These are phyloP conservation scores for Thunnus thynnus DNA, from an alignment of 2,113 vertebrate genomes.

Conservation along the genomic window DNA sequence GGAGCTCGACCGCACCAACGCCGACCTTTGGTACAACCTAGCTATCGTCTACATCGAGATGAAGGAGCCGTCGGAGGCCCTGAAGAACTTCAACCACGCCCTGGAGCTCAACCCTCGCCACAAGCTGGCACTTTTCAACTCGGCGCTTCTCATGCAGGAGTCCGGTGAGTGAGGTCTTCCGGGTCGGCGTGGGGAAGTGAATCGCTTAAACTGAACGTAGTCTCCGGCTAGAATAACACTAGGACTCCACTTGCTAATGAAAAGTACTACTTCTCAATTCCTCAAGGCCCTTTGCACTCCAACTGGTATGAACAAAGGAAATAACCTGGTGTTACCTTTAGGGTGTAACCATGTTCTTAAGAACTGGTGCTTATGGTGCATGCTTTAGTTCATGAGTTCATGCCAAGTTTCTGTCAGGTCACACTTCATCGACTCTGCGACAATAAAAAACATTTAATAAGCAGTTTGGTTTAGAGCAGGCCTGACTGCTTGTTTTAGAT, in stretches of 20 bases:
- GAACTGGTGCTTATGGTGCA: not conserved
- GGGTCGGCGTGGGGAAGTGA: not conserved
- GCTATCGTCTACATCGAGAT: slow-evolving; percentile 98
- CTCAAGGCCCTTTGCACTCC: accelerated
- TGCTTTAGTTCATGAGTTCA: not conserved
- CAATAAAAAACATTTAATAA: slow-evolving; percentile 16
- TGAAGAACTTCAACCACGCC: slow-evolving; percentile 95
- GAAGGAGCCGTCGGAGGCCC: slow-evolving; percentile 94
- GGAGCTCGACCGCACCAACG: slow-evolving; percentile 93
- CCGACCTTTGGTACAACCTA: slow-evolving; percentile 99
- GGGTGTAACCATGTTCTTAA: slow-evolving; percentile 36
- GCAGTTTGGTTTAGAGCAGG: slow-evolving; percentile 22
- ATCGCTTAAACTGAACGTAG: not conserved
- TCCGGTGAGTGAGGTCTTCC: slow-evolving; percentile 88
- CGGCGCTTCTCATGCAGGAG: slow-evolving; percentile 97
- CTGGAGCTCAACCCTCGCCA: slow-evolving; percentile 93
- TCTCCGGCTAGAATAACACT: not conserved
- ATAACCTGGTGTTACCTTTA: slow-evolving; percentile 35
- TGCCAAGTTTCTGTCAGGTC: slow-evolving; percentile 46
- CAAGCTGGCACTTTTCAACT: slow-evolving; percentile 97
- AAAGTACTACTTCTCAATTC: not conserved
- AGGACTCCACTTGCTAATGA: not conserved
- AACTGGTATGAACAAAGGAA: not conserved
- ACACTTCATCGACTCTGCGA: not conserved
- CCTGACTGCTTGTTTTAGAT: slow-evolving; percentile 7